These are phyloP conservation scores for Stenchaetothrips biformis DNA, from an alignment of 2,888 invertebrate genomes.

Conservation along the genomic window DNA sequence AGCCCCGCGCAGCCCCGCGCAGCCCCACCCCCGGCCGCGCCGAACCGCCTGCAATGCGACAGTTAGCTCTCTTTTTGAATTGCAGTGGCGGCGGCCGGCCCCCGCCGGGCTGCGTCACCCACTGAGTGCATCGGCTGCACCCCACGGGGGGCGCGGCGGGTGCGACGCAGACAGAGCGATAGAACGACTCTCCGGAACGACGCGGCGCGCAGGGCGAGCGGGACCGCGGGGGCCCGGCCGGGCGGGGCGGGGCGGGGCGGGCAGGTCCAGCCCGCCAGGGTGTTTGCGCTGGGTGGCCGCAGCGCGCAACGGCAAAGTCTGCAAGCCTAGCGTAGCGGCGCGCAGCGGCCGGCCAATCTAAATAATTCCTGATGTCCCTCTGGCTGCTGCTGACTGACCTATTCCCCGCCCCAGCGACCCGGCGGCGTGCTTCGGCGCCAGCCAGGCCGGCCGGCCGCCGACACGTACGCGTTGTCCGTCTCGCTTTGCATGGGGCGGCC, in stretches of 20 bases:
- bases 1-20: not conserved
- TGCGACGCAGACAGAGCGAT: not conserved
- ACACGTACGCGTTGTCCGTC: no score
- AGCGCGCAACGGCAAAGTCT: not conserved
- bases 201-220: not conserved
- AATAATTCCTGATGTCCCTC: slow-evolving; percentile 9
- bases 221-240: not conserved
- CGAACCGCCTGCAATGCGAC: no score
- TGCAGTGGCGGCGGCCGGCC: not conserved
- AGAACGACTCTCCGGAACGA: not conserved
- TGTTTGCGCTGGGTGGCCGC: not conserved
- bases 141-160: not conserved
- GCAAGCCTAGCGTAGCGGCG: not conserved
- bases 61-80: not conserved
- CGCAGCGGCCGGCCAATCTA: not conserved
- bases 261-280: not conserved
- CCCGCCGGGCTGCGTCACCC: not conserved
- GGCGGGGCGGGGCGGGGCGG: not conserved
- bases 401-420: not conserved
- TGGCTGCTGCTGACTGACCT: not conserved
- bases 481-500: no score
- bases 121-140: not conserved
- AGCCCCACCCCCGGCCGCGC: no score
- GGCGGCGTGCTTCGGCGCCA: no score
- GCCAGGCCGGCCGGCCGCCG: not conserved